Evolutionary conservation across 2,797 vertebrate genomes (phyloP), one percentile per base, ranked within the genome.

Genomic region (Eremophila alpestris): DNA sequence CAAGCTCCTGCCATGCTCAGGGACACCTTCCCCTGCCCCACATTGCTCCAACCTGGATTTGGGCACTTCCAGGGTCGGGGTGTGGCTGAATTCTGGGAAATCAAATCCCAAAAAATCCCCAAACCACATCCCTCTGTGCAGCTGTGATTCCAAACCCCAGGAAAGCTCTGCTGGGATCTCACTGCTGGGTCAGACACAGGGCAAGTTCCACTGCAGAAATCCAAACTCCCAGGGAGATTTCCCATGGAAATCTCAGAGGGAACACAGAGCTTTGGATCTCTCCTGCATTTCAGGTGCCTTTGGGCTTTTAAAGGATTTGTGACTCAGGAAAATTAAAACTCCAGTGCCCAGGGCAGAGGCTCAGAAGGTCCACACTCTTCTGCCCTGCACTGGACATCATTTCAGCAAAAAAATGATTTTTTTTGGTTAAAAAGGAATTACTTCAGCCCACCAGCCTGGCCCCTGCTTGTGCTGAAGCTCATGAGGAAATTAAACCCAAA

Each of bases 401-500:
- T 85, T 65, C 45, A 40, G 16, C n/a, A n/a, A n/a, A n/a, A n/a
- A n/a, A n/a, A n/a, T 40, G 40, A 14, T 40, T 24, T 65, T 62
- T 13, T 2, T 15, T 63, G 20, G 13, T 41, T 41, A 24, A 27
- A 65, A 54, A 26, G 5, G 17, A 86, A 16, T 24, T 0, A 1
- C 32, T 14, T 56, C 58, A 63, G 10, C 27, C 49, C 2, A 0
- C 0, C 2, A 82, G 22, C 29, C 23, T 54, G 14, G 5, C 8
- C 4, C 4, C 24, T 1, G 1, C 29, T 52, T 3, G 4, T 0
- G 2, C 8, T 17, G 24, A 38, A 41, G 32, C 4, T 21, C 3
- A 0, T 10, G 29, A 34, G 43, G 34, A 82, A 89, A 60, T 32
- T 13, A 10, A 64, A 41, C 41, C 30, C 29, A 5, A 51, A 32